Evolutionary conservation across 2,797 vertebrate genomes (phyloP).

Genomic region (Numenius phaeopus): DNA sequence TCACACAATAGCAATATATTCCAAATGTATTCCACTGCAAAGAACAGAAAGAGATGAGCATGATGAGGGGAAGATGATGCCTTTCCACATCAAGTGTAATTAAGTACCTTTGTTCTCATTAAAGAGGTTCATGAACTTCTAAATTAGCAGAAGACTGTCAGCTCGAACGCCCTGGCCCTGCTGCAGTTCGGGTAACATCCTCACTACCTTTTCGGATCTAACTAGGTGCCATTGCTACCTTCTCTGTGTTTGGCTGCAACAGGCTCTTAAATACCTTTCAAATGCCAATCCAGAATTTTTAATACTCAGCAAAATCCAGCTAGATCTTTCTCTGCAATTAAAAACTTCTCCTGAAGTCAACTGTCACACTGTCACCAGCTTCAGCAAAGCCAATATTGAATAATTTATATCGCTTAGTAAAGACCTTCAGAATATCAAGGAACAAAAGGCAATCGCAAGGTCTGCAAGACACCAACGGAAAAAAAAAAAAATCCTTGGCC

Average conservation of each 20-base stretch:
- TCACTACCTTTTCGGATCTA: neutral
- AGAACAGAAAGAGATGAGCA: neutral
- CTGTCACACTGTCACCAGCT: neutral
- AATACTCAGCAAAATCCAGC: neutral
- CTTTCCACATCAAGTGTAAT: neutral
- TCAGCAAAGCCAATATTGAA: neutral
- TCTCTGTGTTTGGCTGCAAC: neutral
- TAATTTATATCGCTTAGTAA: neutral
- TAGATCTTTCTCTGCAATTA: neutral
- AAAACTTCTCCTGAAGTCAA: neutral
- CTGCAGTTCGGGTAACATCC: neutral
- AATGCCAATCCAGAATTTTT: neutral
- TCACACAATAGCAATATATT: neutral
- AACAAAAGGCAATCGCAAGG: neutral
- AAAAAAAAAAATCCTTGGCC: neutral
- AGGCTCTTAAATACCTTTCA: neutral
- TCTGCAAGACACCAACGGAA: neutral
- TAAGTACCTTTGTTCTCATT: neutral
- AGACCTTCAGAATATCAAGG: neutral
- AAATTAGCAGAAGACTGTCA: neutral
- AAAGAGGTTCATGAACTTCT: neutral
- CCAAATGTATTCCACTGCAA: neutral
- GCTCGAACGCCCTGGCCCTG: neutral
- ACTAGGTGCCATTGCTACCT: neutral
- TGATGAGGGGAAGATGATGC: neutral